These are phyloP conservation scores for Marasmarcha lunaedactyla DNA, from an alignment of 2,888 invertebrate genomes.

Conservation along the genomic window DNA sequence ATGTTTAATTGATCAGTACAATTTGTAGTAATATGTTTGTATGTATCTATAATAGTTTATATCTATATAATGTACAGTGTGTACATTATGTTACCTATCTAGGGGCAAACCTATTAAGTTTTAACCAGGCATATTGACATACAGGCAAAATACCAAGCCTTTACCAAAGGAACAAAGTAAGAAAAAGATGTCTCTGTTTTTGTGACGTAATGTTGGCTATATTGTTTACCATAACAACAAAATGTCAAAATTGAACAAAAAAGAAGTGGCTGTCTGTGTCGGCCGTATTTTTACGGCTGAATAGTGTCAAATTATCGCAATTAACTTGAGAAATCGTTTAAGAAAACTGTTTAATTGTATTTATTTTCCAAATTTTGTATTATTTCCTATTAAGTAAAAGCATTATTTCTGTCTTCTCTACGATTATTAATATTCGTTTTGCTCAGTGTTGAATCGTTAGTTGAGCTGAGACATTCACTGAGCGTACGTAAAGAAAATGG, in stretches of 20 bases:
- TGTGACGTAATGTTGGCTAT: conserved; percentile 5
- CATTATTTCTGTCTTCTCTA: conserved; percentile 43
- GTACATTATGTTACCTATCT: no score
- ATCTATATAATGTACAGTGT: no score
- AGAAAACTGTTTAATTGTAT: conserved; percentile 29
- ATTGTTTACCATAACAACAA: conserved; percentile 29
- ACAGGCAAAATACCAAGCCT: no score
- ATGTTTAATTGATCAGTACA: no score
- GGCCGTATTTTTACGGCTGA: conserved; percentile 40
- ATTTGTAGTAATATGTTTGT: no score
- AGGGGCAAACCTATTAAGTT: no score
- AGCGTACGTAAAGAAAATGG: conserved; percentile 81
- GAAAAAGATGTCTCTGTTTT: conserved; percentile 20
- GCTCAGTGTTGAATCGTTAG: conserved; percentile 33
- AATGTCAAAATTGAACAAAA: conserved; percentile 37
- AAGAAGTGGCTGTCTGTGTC: conserved; percentile 27
- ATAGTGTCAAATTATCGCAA: conserved; percentile 41
- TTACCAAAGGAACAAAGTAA: no score
- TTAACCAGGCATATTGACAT: no score
- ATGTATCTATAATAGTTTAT: no score
- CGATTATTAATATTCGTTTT: conserved; percentile 33
- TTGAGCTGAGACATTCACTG: conserved; percentile 58
- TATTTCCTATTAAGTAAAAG: conserved; percentile 28
- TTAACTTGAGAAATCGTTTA: conserved; percentile 44
- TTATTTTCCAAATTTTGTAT: conserved; percentile 32